phyloP scores from a whole-genome alignment of 2,888 invertebrate species.

The Pandemis heparana region DNA sequence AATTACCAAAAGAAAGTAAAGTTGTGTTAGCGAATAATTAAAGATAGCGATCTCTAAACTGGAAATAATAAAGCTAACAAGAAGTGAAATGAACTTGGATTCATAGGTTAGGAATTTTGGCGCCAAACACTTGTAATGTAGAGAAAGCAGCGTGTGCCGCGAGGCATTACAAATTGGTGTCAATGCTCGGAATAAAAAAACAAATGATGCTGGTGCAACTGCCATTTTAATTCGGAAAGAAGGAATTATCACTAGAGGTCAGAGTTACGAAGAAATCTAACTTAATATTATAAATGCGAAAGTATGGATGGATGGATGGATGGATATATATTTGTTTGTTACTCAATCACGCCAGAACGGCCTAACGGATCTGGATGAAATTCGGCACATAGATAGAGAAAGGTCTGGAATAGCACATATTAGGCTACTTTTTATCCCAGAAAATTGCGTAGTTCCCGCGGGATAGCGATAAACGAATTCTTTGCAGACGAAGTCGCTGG shows the following conservation, averaged over 20 bases:
- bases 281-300: too few relatives aligned
- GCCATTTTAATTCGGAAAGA: constrained; percentile 38
- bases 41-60: constrained; percentile 39
- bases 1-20: constrained; percentile 41
- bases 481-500: too few relatives aligned
- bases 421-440: too few relatives aligned
- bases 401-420: too few relatives aligned
- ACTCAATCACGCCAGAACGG: too few relatives aligned
- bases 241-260: constrained; percentile 31
- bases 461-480: too few relatives aligned
- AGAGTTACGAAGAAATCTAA: neutral
- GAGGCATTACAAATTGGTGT: constrained; percentile 64
- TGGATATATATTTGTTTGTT: too few relatives aligned
- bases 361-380: too few relatives aligned
- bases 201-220: constrained; percentile 21
- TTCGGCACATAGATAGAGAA: too few relatives aligned
- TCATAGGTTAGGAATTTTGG: constrained; percentile 75
- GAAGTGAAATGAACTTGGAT: constrained; percentile 49
- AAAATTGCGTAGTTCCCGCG: too few relatives aligned
- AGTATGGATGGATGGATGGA: too few relatives aligned
- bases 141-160: constrained; percentile 73
- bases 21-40: constrained; percentile 25
- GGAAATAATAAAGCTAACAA: constrained; percentile 41
- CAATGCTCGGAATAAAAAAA: constrained; percentile 53
- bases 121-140: constrained; percentile 64